Evolutionary conservation across 2,113 vertebrate species (phyloP), one percentile per base, ranked within the genome.

Genomic region (Crotophaga sulcirostris): DNA sequence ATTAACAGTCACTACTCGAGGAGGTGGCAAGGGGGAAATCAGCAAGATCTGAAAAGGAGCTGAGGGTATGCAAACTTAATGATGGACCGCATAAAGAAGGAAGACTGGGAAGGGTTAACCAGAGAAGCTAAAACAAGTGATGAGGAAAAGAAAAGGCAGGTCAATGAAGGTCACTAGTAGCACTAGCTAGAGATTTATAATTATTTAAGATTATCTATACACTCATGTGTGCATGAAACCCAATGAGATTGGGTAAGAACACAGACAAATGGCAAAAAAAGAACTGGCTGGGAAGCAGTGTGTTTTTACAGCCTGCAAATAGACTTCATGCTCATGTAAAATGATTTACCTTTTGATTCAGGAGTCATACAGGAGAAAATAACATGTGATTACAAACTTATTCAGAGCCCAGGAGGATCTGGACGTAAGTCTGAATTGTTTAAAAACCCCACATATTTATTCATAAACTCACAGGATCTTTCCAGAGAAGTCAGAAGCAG

Each of bases 241-340:
- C 13, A 42, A n/a, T 16, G 33, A 92, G 63, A 92, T 21, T 90
- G 67, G 67, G 85, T 92, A 94, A 73, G 92, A 90, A 88, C 55
- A 81, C 59, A 67, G 92, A 97, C 96, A 97, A 95, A 97, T 97
- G 95, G 94, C 59, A 88, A 86, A 88, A 49, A 88, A 85, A 94
- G 88, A 95, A 88, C 83, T 4, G 51, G 17, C 55, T 90, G 79
- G 83, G 82, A 96, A 96, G 64, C 55, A 90, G 92, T 90, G 90
- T 88, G 83, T 80, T 96, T 92, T 93, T 95, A 80, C 79, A 94
- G 90, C n/a, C 88, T 88, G 63, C 72, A 97, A 94, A 97, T 88
- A 96, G 94, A 94, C 47, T 93, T 76, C 31, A 24, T 1, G 20
- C 86, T 95, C 96, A 95, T 84, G 68, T 94, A 95, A 93, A 96